Percentiles rank a stretch among this genome's conserved stretches.
phyloP scores from a whole-genome alignment of 1,140 invertebrate genomes.

The Drosophila repleta region DNA sequence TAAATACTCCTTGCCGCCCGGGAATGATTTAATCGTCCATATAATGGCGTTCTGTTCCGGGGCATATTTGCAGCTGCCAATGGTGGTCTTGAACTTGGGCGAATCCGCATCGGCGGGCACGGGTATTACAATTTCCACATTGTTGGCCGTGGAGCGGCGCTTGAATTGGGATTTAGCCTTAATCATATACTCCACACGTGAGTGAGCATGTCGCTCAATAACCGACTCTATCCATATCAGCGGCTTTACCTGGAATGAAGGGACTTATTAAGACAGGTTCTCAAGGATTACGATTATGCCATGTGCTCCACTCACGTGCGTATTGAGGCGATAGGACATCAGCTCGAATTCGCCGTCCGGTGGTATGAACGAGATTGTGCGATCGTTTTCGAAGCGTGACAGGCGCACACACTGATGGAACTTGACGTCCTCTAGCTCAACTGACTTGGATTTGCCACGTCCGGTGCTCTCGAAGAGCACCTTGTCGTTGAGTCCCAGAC shows the following conservation, averaged over 20 bases:
- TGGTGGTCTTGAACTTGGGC: conserved; percentile 99
- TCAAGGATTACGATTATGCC: background rate
- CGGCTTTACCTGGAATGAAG: conserved; percentile 91
- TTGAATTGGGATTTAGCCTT: conserved; percentile 99
- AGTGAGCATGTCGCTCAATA: conserved; percentile 99
- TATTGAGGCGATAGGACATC: conserved; percentile 99
- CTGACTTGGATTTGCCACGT: conserved; percentile 98
- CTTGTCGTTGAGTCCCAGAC: conserved; percentile 99
- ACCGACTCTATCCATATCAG: conserved; percentile 99
- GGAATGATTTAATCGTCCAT: conserved; percentile 99
- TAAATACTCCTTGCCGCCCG: conserved; percentile 99
- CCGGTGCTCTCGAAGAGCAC: conserved; percentile 99
- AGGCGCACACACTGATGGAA: conserved; percentile 99
- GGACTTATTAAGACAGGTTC: conserved; percentile 1
- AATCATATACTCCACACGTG: conserved; percentile 99
- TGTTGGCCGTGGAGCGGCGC: conserved; percentile 98
- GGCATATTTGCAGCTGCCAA: conserved; percentile 98
- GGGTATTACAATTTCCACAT: conserved; percentile 99
- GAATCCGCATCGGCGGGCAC: conserved; percentile 99
- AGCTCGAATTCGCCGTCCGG: conserved; percentile 99
- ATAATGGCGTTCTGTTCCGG: conserved; percentile 99
- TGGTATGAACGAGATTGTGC: conserved; percentile 99
- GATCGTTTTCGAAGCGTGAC: conserved; percentile 99
- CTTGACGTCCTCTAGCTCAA: conserved; percentile 99
- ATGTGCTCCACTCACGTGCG: conserved; percentile 90